phyloP scores from a whole-genome alignment of 2,797 vertebrate species.

The Odontamblyopus rebecca region DNA sequence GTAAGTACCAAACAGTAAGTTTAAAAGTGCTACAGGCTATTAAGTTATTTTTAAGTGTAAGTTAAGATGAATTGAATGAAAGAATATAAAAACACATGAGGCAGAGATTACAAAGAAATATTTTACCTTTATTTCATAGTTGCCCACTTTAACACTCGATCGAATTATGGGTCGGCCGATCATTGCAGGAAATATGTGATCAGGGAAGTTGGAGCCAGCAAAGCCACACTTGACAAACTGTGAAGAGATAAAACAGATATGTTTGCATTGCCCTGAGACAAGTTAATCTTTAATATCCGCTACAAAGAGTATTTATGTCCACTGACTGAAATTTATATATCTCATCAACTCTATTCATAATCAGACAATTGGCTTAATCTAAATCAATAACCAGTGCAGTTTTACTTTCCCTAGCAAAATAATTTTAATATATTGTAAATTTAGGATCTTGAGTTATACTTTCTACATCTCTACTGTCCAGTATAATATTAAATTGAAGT shows the following conservation, averaged over 20 bases:
- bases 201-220: conserved; percentile 84
- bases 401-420: too few species aligned
- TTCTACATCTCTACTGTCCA: too few species aligned
- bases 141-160: conserved; percentile 80
- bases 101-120: background rate
- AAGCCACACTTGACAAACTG: conserved; percentile 87
- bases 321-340: conserved; percentile 18
- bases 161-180: conserved; percentile 82
- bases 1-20: background rate
- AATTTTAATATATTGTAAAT: too few species aligned
- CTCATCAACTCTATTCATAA: conserved; percentile 19
- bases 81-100: background rate
- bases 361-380: conserved; percentile 21
- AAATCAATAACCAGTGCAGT: background rate
- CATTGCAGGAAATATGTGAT: conserved; percentile 85
- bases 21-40: background rate
- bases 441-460: too few species aligned
- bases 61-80: background rate
- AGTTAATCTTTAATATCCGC: background rate
- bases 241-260: background rate
- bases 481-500: too few species aligned
- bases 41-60: background rate
- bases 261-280: background rate
- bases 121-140: conserved; percentile 84
- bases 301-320: conserved; percentile 6